Percentiles rank a stretch among this genome's conserved stretches.
These are phyloP conservation scores for Hemibagrus wyckioides DNA, from an alignment of 2,113 vertebrate genomes.

Conservation along the genomic window DNA sequence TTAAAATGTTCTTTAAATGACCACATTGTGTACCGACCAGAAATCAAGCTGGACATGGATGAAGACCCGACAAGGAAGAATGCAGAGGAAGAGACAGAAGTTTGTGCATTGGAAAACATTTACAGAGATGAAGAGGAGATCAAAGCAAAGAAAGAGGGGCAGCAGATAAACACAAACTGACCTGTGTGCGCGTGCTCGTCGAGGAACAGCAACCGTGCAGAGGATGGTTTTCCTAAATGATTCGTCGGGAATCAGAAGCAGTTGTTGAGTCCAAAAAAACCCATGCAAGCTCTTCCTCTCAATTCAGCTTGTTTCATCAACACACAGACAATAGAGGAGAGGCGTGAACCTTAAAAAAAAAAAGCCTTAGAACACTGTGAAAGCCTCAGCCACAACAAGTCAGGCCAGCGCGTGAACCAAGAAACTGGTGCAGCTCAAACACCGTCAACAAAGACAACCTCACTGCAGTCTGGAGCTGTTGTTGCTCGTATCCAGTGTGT, in stretches of 20 bases:
- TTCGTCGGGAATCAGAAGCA: slow-evolving; percentile 6
- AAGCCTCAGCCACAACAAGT: background rate
- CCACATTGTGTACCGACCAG: background rate
- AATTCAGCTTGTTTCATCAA: slow-evolving; percentile 22
- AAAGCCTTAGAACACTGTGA: background rate
- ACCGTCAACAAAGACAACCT: background rate
- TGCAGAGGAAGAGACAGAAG: background rate
- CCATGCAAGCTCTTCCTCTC: background rate
- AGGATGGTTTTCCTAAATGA: slow-evolving; percentile 9
- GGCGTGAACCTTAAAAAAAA: slow-evolving; percentile 31
- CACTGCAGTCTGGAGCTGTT: background rate
- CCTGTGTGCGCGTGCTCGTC: slow-evolving; percentile 20
- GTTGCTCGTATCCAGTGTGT: background rate
- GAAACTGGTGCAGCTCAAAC: background rate
- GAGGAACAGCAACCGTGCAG: background rate
- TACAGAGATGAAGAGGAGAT: background rate
- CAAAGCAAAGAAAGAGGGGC: no score
- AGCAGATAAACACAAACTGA: slow-evolving; percentile 2
- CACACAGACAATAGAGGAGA: slow-evolving; percentile 33
- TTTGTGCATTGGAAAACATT: background rate
- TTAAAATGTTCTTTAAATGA: background rate
- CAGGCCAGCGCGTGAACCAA: background rate
- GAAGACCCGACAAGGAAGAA: background rate
- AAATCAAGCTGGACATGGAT: background rate
- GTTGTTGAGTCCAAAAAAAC: background rate